Conservation (phyloP, 2,797 vertebrate genomes). For the Anabas testudineus region DNA sequence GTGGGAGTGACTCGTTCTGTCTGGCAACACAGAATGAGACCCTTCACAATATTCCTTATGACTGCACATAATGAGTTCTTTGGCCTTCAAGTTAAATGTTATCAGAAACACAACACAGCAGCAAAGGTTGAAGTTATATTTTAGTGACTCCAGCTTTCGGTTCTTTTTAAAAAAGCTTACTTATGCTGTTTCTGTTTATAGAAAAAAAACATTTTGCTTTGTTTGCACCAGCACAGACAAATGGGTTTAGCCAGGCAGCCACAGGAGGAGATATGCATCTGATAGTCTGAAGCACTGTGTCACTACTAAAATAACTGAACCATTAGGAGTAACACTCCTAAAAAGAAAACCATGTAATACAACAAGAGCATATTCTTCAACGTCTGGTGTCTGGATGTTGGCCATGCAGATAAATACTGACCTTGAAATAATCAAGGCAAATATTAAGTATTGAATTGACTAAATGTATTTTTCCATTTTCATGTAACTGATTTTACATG, state of each 20-base stretch:
- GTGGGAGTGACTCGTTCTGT: conserved; percentile 60
- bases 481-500: too few species aligned
- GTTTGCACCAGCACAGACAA: conserved; percentile 7
- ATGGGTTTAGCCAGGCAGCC: neutral
- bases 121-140: conserved; percentile 27
- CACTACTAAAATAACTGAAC: conserved; percentile 5
- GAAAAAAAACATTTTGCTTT: conserved; percentile 6
- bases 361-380: too few species aligned
- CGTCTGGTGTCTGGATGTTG: neutral
- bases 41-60: conserved; percentile 32
- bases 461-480: too few species aligned
- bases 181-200: conserved; percentile 3
- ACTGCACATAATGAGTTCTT: conserved; percentile 8
- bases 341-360: too few species aligned
- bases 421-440: neutral
- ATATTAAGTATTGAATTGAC: neutral
- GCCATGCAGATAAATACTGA: neutral
- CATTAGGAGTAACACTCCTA: conserved; percentile 9
- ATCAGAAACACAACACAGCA: conserved; percentile 34
- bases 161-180: conserved; percentile 7
- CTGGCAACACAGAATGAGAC: conserved; percentile 55
- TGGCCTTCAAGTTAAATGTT: conserved; percentile 43
- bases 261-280: too few species aligned
- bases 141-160: conserved; percentile 1
- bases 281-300: neutral